These are phyloP conservation scores for Poecile atricapillus DNA, from an alignment of 2,113 vertebrate genomes.

Conservation along the genomic window DNA sequence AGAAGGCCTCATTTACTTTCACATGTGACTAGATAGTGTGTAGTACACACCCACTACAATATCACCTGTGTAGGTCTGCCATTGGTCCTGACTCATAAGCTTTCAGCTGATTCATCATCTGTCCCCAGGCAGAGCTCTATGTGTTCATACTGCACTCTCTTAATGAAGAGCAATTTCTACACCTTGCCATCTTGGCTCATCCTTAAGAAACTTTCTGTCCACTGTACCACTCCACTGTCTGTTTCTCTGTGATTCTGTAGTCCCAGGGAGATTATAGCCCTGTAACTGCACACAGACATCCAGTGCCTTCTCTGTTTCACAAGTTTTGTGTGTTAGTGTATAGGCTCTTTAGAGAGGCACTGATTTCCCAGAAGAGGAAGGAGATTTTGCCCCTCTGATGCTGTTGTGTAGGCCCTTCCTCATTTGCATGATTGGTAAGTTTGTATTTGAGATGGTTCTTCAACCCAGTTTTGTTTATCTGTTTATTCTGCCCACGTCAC, in stretches of 20 bases:
- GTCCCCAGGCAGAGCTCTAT: neutral
- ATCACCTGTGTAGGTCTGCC: fast-evolving
- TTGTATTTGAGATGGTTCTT: neutral
- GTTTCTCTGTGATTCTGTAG: neutral
- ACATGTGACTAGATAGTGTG: neutral
- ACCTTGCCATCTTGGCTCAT: neutral
- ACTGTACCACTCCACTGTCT: neutral
- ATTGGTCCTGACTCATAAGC: neutral
- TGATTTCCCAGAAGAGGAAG: neutral
- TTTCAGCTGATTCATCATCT: neutral
- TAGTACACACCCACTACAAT: neutral
- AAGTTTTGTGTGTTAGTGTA: neutral
- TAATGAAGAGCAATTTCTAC: neutral
- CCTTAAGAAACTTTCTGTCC: neutral
- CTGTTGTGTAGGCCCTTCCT: neutral
- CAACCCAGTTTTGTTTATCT: neutral
- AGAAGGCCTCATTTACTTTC: neutral
- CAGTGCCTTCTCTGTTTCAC: neutral
- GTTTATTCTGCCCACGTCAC: neutral
- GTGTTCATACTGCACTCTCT: neutral
- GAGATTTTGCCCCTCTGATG: neutral
- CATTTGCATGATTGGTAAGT: neutral
- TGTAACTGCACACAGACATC: neutral
- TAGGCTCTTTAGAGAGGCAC: neutral
- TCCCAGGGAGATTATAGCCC: neutral